Percentiles rank a stretch among this genome's conserved stretches.
These are phyloP conservation scores for Anagrus nilaparvatae DNA, from an alignment of 1,140 invertebrate species.

Conservation along the genomic window DNA sequence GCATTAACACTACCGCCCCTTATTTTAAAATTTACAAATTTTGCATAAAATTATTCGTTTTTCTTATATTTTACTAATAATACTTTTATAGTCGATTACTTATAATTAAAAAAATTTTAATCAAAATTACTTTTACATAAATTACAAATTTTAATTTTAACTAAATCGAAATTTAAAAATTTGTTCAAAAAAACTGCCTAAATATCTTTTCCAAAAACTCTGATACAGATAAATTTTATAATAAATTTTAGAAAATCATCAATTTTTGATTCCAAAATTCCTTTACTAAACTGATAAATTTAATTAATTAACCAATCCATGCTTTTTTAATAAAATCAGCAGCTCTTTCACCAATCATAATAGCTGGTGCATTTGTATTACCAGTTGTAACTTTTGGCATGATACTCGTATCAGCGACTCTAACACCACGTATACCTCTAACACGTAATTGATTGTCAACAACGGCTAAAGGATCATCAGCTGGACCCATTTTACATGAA, in stretches of 20 bases:
- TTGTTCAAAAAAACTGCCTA: no score
- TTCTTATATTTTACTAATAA: no score
- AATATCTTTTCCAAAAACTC: no score
- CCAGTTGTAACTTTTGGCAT: conserved; percentile 66
- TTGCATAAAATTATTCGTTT: no score
- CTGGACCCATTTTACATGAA: conserved; percentile 69
- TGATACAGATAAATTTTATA: neutral
- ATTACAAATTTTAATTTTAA: no score
- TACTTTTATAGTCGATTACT: no score
- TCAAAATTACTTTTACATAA: no score
- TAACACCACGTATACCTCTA: conserved; percentile 55
- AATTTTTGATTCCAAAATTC: neutral
- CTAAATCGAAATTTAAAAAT: no score
- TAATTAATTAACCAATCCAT: conserved; percentile 49
- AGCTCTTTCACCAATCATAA: conserved; percentile 77
- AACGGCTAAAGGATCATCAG: conserved; percentile 55
- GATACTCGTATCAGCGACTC: conserved; percentile 70
- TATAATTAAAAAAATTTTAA: no score
- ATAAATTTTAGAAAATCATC: neutral
- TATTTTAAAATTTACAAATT: no score
- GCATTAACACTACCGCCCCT: no score
- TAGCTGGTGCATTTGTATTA: conserved; percentile 70
- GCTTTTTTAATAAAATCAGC: conserved; percentile 66
- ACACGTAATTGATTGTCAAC: conserved; percentile 62
- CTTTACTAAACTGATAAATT: no score